Conservation (phyloP, 2,888 invertebrate genomes). For the Busseola fusca region DNA sequence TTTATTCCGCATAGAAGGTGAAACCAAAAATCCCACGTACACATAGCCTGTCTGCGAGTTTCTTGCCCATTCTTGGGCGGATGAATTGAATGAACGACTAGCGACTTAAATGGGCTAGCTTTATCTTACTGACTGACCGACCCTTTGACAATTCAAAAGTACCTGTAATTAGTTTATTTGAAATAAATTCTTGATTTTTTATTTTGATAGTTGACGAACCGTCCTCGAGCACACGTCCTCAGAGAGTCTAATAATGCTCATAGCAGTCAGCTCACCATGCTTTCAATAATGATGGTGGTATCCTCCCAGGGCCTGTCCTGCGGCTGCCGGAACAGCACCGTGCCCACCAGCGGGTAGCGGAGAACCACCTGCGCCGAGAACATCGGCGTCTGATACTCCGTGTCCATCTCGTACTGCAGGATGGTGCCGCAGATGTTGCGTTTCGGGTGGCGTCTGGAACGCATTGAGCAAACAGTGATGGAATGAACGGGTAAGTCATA, state of each 20-base stretch:
- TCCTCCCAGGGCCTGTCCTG: constrained; percentile 94
- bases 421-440: constrained; percentile 90
- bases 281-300: constrained; percentile 95
- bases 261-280: constrained; percentile 77
- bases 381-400: constrained; percentile 92
- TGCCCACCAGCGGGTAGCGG: constrained; percentile 96
- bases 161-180: no score
- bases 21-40: no score
- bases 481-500: no score
- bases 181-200: no score
- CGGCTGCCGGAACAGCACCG: constrained; percentile 94
- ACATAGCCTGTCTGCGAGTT: no score
- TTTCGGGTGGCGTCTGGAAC: constrained; percentile 75
- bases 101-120: no score
- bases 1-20: not conserved
- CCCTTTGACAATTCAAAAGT: no score
- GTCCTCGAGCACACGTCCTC: not conserved
- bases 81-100: no score
- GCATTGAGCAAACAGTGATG: not conserved
- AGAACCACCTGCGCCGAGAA: constrained; percentile 94
- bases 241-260: not conserved
- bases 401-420: constrained; percentile 89
- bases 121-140: no score
- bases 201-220: no score
- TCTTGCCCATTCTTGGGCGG: no score